Conservation (phyloP, 1,140 invertebrate species). For the Euura lappo region DNA sequence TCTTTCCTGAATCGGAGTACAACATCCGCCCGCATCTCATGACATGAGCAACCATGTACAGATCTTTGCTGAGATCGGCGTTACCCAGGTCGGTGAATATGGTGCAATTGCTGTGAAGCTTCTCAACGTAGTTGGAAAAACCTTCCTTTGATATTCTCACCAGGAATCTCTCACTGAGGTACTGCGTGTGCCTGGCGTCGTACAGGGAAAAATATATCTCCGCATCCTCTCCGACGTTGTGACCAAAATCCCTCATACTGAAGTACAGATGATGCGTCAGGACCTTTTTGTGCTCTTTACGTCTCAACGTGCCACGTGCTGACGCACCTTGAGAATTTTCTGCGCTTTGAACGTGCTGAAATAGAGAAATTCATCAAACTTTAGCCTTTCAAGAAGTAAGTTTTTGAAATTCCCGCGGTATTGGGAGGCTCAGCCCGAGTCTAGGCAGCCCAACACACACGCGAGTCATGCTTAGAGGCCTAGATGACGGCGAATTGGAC, state of each 20-base stretch:
- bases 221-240: slow-evolving; percentile 84
- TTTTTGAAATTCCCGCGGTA: too few species aligned
- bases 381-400: background rate
- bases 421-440: background rate
- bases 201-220: slow-evolving; percentile 89
- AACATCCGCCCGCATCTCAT: slow-evolving; percentile 88
- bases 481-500: background rate
- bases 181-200: slow-evolving; percentile 74
- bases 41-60: slow-evolving; percentile 88
- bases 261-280: slow-evolving; percentile 85
- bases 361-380: too few species aligned
- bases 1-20: slow-evolving; percentile 79
- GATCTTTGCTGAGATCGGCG: slow-evolving; percentile 79
- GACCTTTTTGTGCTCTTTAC: slow-evolving; percentile 72
- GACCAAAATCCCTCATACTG: slow-evolving; percentile 87
- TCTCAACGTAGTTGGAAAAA: slow-evolving; percentile 88
- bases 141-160: slow-evolving; percentile 88
- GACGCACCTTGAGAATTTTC: slow-evolving; percentile 79
- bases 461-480: slow-evolving; percentile 8
- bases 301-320: slow-evolving; percentile 74
- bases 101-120: slow-evolving; percentile 85
- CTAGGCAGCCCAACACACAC: slow-evolving; percentile 10
- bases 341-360: slow-evolving; percentile 78
- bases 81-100: slow-evolving; percentile 87
- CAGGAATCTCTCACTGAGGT: slow-evolving; percentile 85